Percentiles rank a stretch among this genome's conserved stretches.
These are phyloP conservation scores for Drosophila tropicalis DNA, from an alignment of 1,140 invertebrate genomes.

Conservation along the genomic window DNA sequence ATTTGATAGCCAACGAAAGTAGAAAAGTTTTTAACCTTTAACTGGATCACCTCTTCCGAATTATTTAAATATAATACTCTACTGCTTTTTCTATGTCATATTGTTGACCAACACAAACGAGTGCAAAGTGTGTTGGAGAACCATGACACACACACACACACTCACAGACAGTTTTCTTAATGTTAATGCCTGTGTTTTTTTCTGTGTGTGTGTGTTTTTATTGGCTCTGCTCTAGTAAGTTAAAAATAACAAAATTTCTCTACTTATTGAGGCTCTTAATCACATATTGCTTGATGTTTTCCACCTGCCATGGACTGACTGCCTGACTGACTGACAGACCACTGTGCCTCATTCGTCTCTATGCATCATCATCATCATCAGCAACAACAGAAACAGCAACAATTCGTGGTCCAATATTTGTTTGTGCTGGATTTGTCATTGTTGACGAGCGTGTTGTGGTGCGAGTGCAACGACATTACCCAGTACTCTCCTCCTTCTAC, in stretches of 20 bases:
- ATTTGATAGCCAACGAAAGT: too few relatives aligned
- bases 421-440: constrained; percentile 41
- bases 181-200: neutral
- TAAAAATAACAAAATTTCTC: constrained; percentile 9
- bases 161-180: neutral
- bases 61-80: too few relatives aligned
- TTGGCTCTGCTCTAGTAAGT: constrained; percentile 4
- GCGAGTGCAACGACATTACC: constrained; percentile 67
- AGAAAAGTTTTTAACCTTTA: too few relatives aligned
- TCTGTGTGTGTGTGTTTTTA: neutral
- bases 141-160: neutral
- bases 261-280: constrained; percentile 9
- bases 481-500: neutral
- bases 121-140: neutral
- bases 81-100: too few relatives aligned
- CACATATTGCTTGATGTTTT: constrained; percentile 6
- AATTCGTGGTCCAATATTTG: constrained; percentile 30
- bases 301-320: constrained; percentile 10
- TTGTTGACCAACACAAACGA: too few relatives aligned
- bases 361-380: constrained; percentile 28
- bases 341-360: neutral
- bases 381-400: constrained; percentile 34
- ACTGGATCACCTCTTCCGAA: too few relatives aligned
- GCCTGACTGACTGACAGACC: neutral
- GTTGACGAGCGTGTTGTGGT: constrained; percentile 29